Percentiles rank a stretch among this genome's conserved stretches.
Evolutionary conservation across 2,113 vertebrate genomes (phyloP).

Genomic region (Pholis gunnellus): DNA sequence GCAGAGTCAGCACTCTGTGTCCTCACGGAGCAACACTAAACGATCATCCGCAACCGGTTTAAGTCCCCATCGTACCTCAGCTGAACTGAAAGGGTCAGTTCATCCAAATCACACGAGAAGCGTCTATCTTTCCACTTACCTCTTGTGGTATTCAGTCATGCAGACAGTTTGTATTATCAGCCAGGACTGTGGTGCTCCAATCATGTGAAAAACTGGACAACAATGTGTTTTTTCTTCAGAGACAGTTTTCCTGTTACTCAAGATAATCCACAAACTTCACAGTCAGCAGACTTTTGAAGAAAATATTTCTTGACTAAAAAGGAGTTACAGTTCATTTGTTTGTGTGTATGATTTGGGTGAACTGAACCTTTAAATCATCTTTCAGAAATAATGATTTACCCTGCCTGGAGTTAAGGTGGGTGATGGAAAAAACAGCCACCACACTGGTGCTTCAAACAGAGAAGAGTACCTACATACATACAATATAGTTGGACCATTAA

Average conservation of each 20-base stretch:
- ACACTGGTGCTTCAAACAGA: not conserved
- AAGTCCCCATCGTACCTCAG: not conserved
- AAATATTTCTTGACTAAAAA: constrained; percentile 1
- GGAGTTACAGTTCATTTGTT: not conserved
- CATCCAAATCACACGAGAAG: not conserved
- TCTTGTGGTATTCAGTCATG: not conserved
- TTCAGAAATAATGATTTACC: not conserved
- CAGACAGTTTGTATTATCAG: constrained; percentile 12
- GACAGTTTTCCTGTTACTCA: not conserved
- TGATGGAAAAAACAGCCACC: not conserved
- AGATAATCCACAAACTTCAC: not conserved
- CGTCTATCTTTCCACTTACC: not conserved
- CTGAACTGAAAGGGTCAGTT: not conserved
- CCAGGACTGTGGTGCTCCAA: not conserved
- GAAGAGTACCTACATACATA: not conserved
- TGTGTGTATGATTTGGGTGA: not conserved
- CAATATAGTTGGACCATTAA: not conserved
- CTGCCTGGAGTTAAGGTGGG: not conserved
- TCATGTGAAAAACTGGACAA: constrained; percentile 8
- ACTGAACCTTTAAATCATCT: not conserved
- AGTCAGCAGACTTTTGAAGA: not conserved
- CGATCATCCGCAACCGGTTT: not conserved
- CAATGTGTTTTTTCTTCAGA: constrained; percentile 4
- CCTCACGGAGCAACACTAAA: constrained; percentile 19
- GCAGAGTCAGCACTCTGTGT: constrained; percentile 48